These are phyloP conservation scores for Carettochelys insculpta DNA, from an alignment of 2,113 vertebrate species.

Conservation along the genomic window DNA sequence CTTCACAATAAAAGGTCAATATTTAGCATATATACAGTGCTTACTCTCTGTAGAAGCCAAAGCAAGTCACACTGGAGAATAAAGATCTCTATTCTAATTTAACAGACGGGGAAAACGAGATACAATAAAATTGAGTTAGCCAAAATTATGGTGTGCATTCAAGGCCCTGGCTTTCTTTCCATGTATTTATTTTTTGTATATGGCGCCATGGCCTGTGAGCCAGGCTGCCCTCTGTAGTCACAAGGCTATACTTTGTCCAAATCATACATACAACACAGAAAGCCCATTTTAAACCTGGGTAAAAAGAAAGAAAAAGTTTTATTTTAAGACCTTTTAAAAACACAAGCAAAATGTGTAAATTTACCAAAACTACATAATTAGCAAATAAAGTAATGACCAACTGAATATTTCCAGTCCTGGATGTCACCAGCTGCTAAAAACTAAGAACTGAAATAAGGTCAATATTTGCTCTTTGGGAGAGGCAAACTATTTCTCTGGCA, in stretches of 20 bases:
- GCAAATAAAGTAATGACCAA: neutral
- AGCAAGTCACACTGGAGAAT: neutral
- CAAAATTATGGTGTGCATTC: neutral
- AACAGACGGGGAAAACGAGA: neutral
- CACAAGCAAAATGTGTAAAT: neutral
- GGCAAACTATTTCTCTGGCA: neutral
- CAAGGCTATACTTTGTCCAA: neutral
- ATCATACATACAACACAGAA: neutral
- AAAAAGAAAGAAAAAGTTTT: neutral
- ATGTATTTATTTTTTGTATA: neutral
- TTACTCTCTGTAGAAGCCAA: neutral
- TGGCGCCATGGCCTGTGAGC: neutral
- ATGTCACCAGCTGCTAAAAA: conserved; percentile 15
- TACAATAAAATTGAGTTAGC: neutral
- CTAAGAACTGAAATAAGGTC: conserved; percentile 27
- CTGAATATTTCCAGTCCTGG: neutral
- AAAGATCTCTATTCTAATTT: neutral
- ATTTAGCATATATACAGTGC: rapidly evolving
- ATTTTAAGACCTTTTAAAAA: neutral
- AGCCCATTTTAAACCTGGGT: neutral
- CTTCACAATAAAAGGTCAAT: rapidly evolving
- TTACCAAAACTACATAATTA: conserved; percentile 1
- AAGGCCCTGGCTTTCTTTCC: neutral
- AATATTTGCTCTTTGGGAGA: neutral
- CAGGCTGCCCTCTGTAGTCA: neutral